These are phyloP conservation scores for Camponotus fellah DNA, from an alignment of 2,888 invertebrate species.

Conservation along the genomic window DNA sequence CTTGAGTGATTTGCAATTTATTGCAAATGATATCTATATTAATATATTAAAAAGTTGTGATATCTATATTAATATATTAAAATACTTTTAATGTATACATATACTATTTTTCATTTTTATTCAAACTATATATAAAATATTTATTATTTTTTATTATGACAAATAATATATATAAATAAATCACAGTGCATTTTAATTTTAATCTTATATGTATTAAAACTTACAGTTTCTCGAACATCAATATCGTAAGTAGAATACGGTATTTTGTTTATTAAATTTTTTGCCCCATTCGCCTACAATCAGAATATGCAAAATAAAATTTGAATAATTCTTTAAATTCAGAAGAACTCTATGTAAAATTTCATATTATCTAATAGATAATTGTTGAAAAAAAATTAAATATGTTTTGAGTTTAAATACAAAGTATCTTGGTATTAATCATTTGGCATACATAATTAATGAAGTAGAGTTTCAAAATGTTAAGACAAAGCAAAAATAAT, in stretches of 20 bases:
- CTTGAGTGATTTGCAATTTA: too few relatives aligned
- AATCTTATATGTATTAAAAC: not conserved
- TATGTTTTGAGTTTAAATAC: not conserved
- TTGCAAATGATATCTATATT: too few relatives aligned
- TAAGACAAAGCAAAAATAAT: not conserved
- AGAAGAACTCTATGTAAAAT: not conserved
- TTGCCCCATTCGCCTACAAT: not conserved
- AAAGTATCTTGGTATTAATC: constrained; percentile 3
- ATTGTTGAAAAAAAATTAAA: too few relatives aligned
- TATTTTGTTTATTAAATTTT: constrained; percentile 21
- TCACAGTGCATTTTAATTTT: too few relatives aligned
- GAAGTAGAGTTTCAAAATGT: not conserved
- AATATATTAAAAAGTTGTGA: too few relatives aligned
- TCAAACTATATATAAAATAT: not conserved
- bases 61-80: too few relatives aligned
- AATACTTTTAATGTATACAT: not conserved
- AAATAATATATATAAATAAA: not conserved
- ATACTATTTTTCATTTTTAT: not conserved
- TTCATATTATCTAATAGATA: too few relatives aligned
- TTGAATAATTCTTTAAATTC: not conserved
- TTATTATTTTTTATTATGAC: too few relatives aligned
- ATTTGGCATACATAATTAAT: constrained; percentile 19
- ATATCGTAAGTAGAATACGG: not conserved
- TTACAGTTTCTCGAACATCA: constrained; percentile 8
- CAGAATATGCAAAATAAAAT: not conserved